phyloP scores from a whole-genome alignment of 2,797 vertebrate species.

The Macropodus opercularis region DNA sequence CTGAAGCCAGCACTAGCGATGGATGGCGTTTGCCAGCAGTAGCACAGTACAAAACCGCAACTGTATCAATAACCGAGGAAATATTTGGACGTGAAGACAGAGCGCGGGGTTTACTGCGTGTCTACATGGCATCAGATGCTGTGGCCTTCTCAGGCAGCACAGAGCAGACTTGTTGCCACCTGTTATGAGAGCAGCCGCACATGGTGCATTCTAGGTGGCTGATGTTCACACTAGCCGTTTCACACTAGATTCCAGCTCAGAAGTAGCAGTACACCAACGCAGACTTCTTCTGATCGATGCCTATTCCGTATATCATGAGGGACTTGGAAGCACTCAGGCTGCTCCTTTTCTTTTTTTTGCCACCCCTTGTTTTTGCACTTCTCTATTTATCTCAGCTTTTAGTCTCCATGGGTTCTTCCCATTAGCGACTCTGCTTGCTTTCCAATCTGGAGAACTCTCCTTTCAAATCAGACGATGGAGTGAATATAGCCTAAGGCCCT shows the following conservation, averaged over 20 bases:
- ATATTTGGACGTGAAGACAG: constrained; percentile 31
- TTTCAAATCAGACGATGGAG: constrained; percentile 69
- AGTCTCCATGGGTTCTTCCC: constrained; percentile 61
- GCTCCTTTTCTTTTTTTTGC: constrained; percentile 41
- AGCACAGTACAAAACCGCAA: constrained; percentile 35
- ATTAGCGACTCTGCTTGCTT: constrained; percentile 65
- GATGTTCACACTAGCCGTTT: constrained; percentile 61
- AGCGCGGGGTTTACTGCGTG: constrained; percentile 2
- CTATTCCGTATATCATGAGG: constrained; percentile 55
- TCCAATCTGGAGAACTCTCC: constrained; percentile 59
- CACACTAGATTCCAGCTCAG: constrained; percentile 52
- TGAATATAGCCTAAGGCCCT: constrained; percentile 64
- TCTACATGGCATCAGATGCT: constrained; percentile 15
- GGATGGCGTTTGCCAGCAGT: constrained; percentile 49
- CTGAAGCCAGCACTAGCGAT: constrained; percentile 57
- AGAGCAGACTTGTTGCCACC: constrained; percentile 48
- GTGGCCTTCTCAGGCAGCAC: constrained; percentile 14
- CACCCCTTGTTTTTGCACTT: constrained; percentile 41
- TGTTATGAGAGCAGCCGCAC: constrained; percentile 54
- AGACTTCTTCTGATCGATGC: constrained; percentile 66
- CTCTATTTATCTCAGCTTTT: constrained; percentile 51
- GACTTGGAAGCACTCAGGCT: constrained; percentile 62
- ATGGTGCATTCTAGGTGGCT: constrained; percentile 47
- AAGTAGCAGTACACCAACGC: constrained; percentile 51
- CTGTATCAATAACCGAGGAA: constrained; percentile 44